Percentiles rank a stretch among this genome's conserved stretches.
phyloP scores from a whole-genome alignment of 35 echinoderm and acorn worm genomes.

The Ophiothrix spiculata region DNA sequence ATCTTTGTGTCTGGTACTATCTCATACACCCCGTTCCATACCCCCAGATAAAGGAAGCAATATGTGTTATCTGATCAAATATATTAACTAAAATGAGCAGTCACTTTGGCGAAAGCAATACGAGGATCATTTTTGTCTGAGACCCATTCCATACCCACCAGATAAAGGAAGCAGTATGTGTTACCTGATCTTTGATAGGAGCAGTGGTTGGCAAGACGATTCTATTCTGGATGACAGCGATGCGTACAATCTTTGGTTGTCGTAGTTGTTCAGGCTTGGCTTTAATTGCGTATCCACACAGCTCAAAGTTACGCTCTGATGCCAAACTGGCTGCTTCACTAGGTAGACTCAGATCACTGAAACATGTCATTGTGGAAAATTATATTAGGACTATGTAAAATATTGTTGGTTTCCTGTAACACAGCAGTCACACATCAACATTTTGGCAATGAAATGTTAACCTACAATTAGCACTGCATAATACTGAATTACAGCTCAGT shows the following conservation, averaged over 20 bases:
- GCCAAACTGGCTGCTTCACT: slow-evolving; percentile 53
- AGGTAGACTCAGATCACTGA: slow-evolving; percentile 61
- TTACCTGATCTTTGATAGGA: slow-evolving; percentile 85
- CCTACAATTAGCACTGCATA: too few relatives aligned
- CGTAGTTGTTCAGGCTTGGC: slow-evolving; percentile 74
- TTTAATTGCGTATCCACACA: slow-evolving; percentile 57
- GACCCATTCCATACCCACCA: too few relatives aligned
- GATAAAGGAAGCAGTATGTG: too few relatives aligned
- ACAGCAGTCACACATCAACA: too few relatives aligned
- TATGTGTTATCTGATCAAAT: slow-evolving; percentile 66
- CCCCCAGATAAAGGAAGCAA: neutral
- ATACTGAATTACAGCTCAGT: too few relatives aligned
- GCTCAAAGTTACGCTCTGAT: slow-evolving; percentile 79
- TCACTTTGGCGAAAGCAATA: neutral
- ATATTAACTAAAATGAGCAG: slow-evolving; percentile 71
- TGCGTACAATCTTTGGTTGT: slow-evolving; percentile 65
- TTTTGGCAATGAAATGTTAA: too few relatives aligned
- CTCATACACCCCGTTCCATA: neutral
- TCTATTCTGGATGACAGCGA: slow-evolving; percentile 88
- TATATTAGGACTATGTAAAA: too few relatives aligned
- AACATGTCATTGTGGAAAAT: too few relatives aligned
- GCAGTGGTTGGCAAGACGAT: slow-evolving; percentile 90
- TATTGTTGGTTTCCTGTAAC: too few relatives aligned
- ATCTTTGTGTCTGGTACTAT: neutral
- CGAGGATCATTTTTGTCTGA: too few relatives aligned